Evolutionary conservation across 2,113 vertebrate genomes (phyloP), one percentile per base, ranked within the genome.

Genomic region (Leuciscus idus): DNA sequence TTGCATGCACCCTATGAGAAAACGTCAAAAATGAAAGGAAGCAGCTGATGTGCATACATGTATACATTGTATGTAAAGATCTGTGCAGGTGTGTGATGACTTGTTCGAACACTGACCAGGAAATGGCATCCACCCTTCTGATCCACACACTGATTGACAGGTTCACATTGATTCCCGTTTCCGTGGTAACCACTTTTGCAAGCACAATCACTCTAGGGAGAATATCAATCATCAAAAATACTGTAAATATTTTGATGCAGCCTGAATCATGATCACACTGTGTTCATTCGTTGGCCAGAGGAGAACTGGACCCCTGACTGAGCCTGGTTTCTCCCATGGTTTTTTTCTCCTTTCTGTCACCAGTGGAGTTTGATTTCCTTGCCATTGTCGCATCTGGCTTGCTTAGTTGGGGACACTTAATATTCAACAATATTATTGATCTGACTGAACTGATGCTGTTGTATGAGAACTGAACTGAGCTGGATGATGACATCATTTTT

Each of bases 111-210:
- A 93, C 97, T 95, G 84, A 99, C 98, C 94, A 96, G 87, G 61
- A 93, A 95, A 89, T 99, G 97, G 61, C 98, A 99, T 88, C 94
- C 95, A 86, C 93, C 93, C 0, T 76, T 91, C n/a, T 92, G 92
- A 66, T 93, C 93, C 78, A 96, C 92, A 87, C 98, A 99, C 0
- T 93, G 93, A 62, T 96, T 96, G 81, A 95, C 81, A 0, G 95
- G 89, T 59, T 95, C 95, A 87, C 98, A 99, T 59, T 96, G 94
- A 36, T 89, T 92, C 19, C 98, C 98, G 3, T 94, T 94, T 17
- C 98, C 98, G 79, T 43, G 94, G 89, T 96, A 98, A 50, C 97
- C 96, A 11, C 91, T 85, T 73, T 96, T 97, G 87, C 98, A 99
- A 6, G 94, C 90, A 79, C 98, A 99, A 88, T 96, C 95, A 46